Evolutionary conservation across 2,888 invertebrate species (phyloP).

Genomic region (Fabriciana adippe): DNA sequence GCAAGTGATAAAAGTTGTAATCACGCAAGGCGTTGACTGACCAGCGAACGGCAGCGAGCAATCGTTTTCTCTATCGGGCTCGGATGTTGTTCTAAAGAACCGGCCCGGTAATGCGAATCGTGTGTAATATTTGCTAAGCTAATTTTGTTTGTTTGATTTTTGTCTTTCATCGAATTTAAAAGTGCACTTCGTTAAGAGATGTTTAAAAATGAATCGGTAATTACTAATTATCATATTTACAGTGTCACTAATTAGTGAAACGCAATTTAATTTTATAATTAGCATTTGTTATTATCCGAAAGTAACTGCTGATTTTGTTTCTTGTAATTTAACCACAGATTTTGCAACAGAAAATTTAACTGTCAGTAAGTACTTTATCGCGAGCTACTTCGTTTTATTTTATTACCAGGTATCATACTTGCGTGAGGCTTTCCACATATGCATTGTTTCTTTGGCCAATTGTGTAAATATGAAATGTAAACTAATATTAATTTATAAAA

Average conservation of each 20-base stretch:
- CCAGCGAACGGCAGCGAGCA: constrained; percentile 24
- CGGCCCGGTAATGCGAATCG: constrained; percentile 62
- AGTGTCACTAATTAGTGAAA: constrained; percentile 19
- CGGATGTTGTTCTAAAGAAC: constrained; percentile 59
- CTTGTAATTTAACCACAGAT: constrained; percentile 27
- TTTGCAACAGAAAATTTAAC: constrained; percentile 32
- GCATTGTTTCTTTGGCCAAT: constrained; percentile 31
- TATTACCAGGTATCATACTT: constrained; percentile 27
- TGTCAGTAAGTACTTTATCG: constrained; percentile 26
- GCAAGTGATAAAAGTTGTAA: constrained; percentile 65
- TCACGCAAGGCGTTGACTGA: constrained; percentile 63
- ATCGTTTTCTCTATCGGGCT: constrained; percentile 68
- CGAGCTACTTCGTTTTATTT: constrained; percentile 31
- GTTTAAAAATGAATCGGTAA: constrained; percentile 6
- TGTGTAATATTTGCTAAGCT: constrained; percentile 72
- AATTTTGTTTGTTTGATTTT: constrained; percentile 59
- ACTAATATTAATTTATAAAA: constrained; percentile 10
- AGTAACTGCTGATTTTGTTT: constrained; percentile 34
- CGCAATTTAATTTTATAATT: constrained; percentile 26
- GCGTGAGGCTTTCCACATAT: constrained; percentile 32
- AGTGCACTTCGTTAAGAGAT: neutral
- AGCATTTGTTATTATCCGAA: constrained; percentile 27
- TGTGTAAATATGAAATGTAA: constrained; percentile 30
- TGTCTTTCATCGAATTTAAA: constrained; percentile 5
- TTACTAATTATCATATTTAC: constrained; percentile 1